Conservation (phyloP, 2,888 invertebrate species). For the Galerucella calmariensis region DNA sequence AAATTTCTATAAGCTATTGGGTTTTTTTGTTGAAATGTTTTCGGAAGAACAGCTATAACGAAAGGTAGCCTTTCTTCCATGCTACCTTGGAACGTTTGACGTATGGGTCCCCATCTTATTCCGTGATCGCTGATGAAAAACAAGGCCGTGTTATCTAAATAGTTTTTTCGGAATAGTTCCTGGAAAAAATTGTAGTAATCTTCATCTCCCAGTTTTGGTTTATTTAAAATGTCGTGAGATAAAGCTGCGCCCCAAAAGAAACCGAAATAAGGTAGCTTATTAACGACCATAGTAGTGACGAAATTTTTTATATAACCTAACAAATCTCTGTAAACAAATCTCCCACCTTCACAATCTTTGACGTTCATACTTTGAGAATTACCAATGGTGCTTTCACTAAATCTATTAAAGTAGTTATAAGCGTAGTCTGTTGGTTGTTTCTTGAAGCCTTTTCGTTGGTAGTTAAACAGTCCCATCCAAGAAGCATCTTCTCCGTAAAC, state of each 20-base stretch:
- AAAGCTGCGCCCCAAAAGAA: conserved; percentile 87
- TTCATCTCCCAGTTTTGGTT: conserved; percentile 79
- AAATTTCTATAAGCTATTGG: conserved; percentile 74
- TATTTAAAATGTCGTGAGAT: conserved; percentile 87
- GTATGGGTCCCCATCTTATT: conserved; percentile 85
- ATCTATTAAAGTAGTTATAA: conserved; percentile 78
- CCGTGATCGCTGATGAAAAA: conserved; percentile 90
- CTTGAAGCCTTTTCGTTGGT: conserved; percentile 79
- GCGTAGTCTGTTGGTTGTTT: conserved; percentile 89
- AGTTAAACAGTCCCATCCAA: conserved; percentile 83
- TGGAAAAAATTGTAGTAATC: conserved; percentile 71
- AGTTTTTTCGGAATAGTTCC: conserved; percentile 66
- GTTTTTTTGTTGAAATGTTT: conserved; percentile 75
- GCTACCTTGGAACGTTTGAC: conserved; percentile 85
- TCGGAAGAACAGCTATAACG: conserved; percentile 78
- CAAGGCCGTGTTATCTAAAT: conserved; percentile 75
- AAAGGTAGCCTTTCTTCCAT: conserved; percentile 91
- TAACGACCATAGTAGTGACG: conserved; percentile 70
- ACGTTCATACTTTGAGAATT: conserved; percentile 74
- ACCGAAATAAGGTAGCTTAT: conserved; percentile 76
- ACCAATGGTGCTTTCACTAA: conserved; percentile 76
- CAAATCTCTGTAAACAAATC: conserved; percentile 76
- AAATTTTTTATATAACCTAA: conserved; percentile 78
- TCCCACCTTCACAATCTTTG: conserved; percentile 76
- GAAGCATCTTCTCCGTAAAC: conserved; percentile 87